phyloP scores from a whole-genome alignment of 2,888 invertebrate species.

The Phaedon cochleariae region DNA sequence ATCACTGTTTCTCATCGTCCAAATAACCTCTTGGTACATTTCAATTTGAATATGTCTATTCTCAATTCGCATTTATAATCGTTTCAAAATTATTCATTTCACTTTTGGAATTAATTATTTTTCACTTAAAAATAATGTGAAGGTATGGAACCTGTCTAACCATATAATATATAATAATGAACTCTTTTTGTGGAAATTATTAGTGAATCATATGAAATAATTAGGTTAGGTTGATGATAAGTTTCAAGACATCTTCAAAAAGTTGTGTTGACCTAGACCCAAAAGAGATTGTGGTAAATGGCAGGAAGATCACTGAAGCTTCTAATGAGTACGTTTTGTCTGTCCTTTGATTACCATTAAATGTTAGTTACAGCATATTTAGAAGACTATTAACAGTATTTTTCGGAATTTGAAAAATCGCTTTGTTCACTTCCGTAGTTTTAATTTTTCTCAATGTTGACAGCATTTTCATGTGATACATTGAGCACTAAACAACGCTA shows the following conservation, averaged over 20 bases:
- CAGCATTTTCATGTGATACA: slow-evolving; percentile 34
- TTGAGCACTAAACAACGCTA: slow-evolving; percentile 35
- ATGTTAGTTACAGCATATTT: slow-evolving; percentile 35
- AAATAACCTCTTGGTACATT: too few species aligned
- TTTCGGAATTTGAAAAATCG: slow-evolving; percentile 36
- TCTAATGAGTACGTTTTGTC: slow-evolving; percentile 18
- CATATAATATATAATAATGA: too few species aligned
- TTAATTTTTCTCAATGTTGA: slow-evolving; percentile 36
- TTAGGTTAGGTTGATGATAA: too few species aligned
- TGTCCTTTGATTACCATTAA: slow-evolving; percentile 26
- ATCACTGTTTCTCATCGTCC: too few species aligned
- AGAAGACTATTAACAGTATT: slow-evolving; percentile 38
- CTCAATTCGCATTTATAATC: too few species aligned
- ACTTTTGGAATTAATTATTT: too few species aligned
- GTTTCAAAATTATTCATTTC: too few species aligned
- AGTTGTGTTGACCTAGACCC: background rate
- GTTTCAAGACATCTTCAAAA: background rate
- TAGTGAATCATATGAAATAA: too few species aligned
- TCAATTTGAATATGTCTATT: too few species aligned
- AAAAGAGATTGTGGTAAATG: slow-evolving; percentile 23
- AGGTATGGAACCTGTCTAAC: too few species aligned
- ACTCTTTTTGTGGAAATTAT: too few species aligned
- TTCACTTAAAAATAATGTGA: too few species aligned
- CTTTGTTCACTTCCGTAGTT: slow-evolving; percentile 41
- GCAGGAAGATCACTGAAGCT: slow-evolving; percentile 28